phyloP scores from a whole-genome alignment of 1,140 invertebrate species.

The Babylonia areolata region DNA sequence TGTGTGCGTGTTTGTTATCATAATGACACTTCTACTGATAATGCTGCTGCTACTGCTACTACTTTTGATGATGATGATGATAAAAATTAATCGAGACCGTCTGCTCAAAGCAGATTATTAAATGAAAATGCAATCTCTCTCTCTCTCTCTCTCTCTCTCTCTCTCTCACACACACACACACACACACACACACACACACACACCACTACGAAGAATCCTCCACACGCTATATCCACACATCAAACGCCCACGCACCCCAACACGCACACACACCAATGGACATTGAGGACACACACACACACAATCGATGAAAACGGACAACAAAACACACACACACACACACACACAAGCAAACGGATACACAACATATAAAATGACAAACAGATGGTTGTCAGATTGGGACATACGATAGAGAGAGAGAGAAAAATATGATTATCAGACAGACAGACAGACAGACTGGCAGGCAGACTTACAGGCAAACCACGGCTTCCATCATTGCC shows the following conservation, averaged over 20 bases:
- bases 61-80: too few relatives aligned
- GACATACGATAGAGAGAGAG: too few relatives aligned
- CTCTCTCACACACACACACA: slow-evolving; percentile 6
- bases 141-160: too few relatives aligned
- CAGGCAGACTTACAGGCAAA: background rate
- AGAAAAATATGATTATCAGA: background rate
- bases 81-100: too few relatives aligned
- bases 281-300: background rate
- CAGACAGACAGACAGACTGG: background rate
- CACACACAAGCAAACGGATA: background rate
- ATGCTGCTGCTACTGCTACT: too few relatives aligned
- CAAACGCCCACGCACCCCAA: background rate
- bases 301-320: too few relatives aligned
- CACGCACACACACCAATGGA: background rate
- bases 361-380: slow-evolving; percentile 1
- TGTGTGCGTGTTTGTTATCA: too few relatives aligned
- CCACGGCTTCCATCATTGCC: slow-evolving; percentile 35
- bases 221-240: too few relatives aligned
- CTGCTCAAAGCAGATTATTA: too few relatives aligned
- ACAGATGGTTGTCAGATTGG: background rate
- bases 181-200: slow-evolving; percentile 21
- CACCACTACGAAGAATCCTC: too few relatives aligned
- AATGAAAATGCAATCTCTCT: too few relatives aligned
- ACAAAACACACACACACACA: slow-evolving; percentile 21
- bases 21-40: too few relatives aligned